Base-by-base conservation (phyloP, 2,797 vertebrate genomes). In the Pseudomugil tenellus region DNA sequence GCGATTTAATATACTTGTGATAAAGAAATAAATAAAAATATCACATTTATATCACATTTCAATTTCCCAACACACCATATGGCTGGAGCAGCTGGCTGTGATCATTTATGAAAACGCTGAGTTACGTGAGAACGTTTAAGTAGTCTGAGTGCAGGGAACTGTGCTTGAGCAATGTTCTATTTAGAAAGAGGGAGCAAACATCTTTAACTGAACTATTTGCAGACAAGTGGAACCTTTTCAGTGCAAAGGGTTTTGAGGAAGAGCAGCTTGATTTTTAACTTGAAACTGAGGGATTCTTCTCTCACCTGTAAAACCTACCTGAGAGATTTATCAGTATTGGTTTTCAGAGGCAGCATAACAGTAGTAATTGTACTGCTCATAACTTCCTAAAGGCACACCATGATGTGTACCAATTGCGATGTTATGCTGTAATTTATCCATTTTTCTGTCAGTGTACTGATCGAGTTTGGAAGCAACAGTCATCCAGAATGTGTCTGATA, bases 401-500 rank as follows among this genome's bases (percentile, higher is more conserved):
- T 46, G 21, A 25, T 25, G 23, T 23, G 4, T 25, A 23, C 11
- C 21, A 25, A n/a, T 23, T 49, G n/a, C 3, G 17, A 10, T 46
- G 9, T 14, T 37, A 17, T 56, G 31, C 32, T n/a, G 53, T n/a
- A 4, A 35, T 14, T 16, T 37, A 1, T 5, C 1, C 2, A 26
- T 19, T 8, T 26, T 19, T 23, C 14, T 49, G 13, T 23, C n/a
- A 17, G n/a, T 49, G 9, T 54, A 10, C 21, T 32, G 23, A 34
- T 55, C 28, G 35, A 3, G 49, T 55, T 4, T 29, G 21, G 7
- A 8, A 46, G 23, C 26, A 25, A 52, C 3, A 52, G 26, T 25
- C 17, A 41, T 13, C 25, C 25, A 54, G 6, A 60, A 34, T n/a
- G 16, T 28, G 51, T 63, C 0, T 56, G 12, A 46, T 81, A 95